phyloP scores from a whole-genome alignment of 1,140 invertebrate genomes.

The Campoletis sonorensis region DNA sequence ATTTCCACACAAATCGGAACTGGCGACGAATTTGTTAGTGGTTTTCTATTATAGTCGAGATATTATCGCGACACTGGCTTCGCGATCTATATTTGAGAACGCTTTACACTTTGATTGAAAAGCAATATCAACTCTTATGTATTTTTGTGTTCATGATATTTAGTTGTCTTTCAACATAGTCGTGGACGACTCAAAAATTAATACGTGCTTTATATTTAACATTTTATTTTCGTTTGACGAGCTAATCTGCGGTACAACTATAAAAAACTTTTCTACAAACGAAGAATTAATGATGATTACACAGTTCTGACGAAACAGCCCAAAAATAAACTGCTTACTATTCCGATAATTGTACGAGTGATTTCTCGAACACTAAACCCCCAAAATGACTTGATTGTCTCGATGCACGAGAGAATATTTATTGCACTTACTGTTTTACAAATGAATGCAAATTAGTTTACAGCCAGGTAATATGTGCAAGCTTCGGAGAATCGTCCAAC shows the following conservation, averaged over 20 bases:
- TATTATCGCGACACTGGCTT: no score
- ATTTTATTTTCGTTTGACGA: no score
- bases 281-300: no score
- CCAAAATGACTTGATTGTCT: conserved; percentile 35
- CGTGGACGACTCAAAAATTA: no score
- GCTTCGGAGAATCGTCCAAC: background rate
- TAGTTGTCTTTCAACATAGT: no score
- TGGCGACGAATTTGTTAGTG: background rate
- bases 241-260: no score
- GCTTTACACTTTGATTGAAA: no score
- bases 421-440: conserved; percentile 33
- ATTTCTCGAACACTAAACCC: background rate
- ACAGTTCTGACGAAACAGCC: background rate
- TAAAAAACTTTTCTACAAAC: background rate
- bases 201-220: no score
- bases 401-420: conserved; percentile 41
- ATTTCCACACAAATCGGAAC: background rate
- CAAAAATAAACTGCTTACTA: background rate
- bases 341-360: conserved; percentile 25
- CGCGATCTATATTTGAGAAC: no score
- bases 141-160: no score
- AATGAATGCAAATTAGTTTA: conserved; percentile 42
- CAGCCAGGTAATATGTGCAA: background rate
- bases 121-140: no score
- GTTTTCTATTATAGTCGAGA: background rate